These are phyloP conservation scores for Salarias fasciatus DNA, from an alignment of 2,797 vertebrate species.

Conservation along the genomic window DNA sequence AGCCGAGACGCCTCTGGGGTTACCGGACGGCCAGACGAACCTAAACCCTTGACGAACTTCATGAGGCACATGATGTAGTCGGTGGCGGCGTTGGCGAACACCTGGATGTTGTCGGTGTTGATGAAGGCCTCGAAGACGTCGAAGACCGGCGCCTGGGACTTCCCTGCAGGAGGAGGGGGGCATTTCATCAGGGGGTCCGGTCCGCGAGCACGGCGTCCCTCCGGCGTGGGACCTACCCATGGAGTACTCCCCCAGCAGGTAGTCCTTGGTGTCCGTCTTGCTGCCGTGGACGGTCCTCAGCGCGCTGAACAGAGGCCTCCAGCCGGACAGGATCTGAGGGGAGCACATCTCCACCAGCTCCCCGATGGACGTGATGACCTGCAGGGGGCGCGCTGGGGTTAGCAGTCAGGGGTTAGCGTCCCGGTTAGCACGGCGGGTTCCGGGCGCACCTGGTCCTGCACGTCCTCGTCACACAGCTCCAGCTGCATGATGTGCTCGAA, in stretches of 20 bases:
- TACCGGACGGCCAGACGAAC: conserved; percentile 55
- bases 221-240: conserved; percentile 81
- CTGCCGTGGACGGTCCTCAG: conserved; percentile 92
- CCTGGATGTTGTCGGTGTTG: conserved; percentile 97
- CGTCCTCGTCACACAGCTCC: conserved; percentile 96
- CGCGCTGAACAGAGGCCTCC: conserved; percentile 96
- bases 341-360: conserved; percentile 98
- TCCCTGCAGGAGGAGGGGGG: conserved; percentile 77
- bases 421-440: neutral
- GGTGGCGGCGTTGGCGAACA: conserved; percentile 96
- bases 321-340: conserved; percentile 94
- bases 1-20: too few relatives aligned
- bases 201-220: too few relatives aligned
- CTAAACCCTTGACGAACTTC: conserved; percentile 98
- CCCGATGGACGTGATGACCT: conserved; percentile 96
- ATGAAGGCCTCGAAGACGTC: conserved; percentile 99
- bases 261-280: conserved; percentile 93
- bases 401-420: too few relatives aligned
- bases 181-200: neutral
- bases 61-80: conserved; percentile 99
- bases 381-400: neutral
- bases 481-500: conserved; percentile 98
- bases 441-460: conserved; percentile 92
- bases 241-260: conserved; percentile 93
- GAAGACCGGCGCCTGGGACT: conserved; percentile 94